phyloP scores from a whole-genome alignment of 2,888 invertebrate species.

The Monochamus alternatus region DNA sequence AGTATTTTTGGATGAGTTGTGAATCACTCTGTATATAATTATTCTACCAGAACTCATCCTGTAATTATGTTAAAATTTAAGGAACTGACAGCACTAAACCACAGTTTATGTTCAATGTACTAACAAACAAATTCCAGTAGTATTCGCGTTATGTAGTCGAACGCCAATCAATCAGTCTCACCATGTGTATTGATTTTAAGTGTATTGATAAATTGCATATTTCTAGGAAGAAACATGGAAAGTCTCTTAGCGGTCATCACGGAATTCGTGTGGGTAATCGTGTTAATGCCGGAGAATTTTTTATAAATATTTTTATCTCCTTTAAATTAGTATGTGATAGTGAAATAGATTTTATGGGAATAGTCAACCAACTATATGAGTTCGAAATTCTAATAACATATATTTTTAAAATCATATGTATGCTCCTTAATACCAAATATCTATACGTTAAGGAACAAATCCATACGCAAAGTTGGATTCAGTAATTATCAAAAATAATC shows the following conservation, averaged over 20 bases:
- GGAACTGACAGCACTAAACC: too few relatives aligned
- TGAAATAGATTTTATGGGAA: neutral
- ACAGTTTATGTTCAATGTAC: slow-evolving; percentile 31
- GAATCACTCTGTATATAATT: too few relatives aligned
- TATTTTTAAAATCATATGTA: too few relatives aligned
- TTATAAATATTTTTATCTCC: neutral
- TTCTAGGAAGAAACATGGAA: slow-evolving; percentile 54
- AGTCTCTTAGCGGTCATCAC: slow-evolving; percentile 53
- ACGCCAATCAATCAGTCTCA: slow-evolving; percentile 45
- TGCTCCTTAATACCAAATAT: too few relatives aligned
- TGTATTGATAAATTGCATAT: slow-evolving; percentile 54
- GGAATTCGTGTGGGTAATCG: slow-evolving; percentile 6
- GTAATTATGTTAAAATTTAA: too few relatives aligned
- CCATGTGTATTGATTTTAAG: slow-evolving; percentile 52
- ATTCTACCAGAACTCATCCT: too few relatives aligned
- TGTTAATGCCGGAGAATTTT: neutral
- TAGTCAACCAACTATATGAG: neutral
- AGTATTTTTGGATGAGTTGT: too few relatives aligned
- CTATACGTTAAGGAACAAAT: too few relatives aligned
- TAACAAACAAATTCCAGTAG: slow-evolving; percentile 30
- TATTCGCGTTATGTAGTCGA: slow-evolving; percentile 32
- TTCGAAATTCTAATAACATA: too few relatives aligned
- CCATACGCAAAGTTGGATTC: too few relatives aligned
- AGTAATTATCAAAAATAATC: too few relatives aligned
- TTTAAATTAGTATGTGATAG: neutral